These are phyloP conservation scores for Drosophila kuntzei DNA, from an alignment of 2,888 invertebrate species.

Conservation along the genomic window DNA sequence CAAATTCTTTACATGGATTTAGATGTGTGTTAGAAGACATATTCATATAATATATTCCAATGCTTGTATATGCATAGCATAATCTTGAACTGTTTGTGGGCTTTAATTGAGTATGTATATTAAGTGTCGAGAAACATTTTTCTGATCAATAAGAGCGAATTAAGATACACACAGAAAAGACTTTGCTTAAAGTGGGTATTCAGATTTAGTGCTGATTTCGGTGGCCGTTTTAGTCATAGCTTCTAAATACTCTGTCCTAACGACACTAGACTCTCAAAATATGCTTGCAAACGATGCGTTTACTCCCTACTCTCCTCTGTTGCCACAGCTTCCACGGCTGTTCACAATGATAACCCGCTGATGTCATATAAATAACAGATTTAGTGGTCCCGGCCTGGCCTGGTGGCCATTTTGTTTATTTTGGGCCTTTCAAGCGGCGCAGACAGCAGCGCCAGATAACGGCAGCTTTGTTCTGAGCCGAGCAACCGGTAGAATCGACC, in stretches of 20 bases:
- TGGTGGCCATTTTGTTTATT: slow-evolving; percentile 66
- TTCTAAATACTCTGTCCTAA: slow-evolving; percentile 9
- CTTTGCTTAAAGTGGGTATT: neutral
- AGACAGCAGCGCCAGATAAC: slow-evolving; percentile 53
- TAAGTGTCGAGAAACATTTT: too few relatives aligned
- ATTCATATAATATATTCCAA: too few relatives aligned
- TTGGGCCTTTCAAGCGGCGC: slow-evolving; percentile 49
- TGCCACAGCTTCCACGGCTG: slow-evolving; percentile 23
- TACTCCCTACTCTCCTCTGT: neutral
- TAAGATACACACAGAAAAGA: too few relatives aligned
- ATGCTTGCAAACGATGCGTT: slow-evolving; percentile 40
- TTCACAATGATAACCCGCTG: slow-evolving; percentile 57
- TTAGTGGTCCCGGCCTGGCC: slow-evolving; percentile 62
- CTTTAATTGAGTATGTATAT: too few relatives aligned
- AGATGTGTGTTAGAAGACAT: too few relatives aligned
- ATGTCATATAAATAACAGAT: slow-evolving; percentile 77
- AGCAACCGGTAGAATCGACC: slow-evolving; percentile 4
- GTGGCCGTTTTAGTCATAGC: neutral
- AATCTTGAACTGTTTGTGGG: too few relatives aligned
- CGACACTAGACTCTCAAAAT: slow-evolving; percentile 44
- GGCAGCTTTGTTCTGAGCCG: slow-evolving; percentile 55
- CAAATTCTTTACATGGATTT: too few relatives aligned
- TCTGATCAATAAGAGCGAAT: too few relatives aligned
- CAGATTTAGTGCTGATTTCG: slow-evolving; percentile 1
- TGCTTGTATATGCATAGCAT: too few relatives aligned